Evolutionary conservation across 92 coral and sea anemone species (phyloP).

Genomic region (Galaxea fascicularis): DNA sequence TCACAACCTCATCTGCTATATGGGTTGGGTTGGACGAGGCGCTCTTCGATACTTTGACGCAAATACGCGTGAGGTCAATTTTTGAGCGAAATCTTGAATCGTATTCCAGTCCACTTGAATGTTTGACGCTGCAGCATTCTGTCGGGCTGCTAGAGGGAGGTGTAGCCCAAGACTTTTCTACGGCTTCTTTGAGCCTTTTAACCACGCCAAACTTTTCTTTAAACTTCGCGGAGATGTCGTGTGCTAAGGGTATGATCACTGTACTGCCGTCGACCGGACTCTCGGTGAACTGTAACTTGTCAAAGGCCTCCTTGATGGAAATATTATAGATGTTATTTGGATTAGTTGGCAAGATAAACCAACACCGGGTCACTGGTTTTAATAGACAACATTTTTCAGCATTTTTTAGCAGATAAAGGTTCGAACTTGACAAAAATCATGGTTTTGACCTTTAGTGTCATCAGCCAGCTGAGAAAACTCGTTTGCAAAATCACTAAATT

Average conservation of each 20-base stretch:
- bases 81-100: conserved; percentile 71
- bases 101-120: conserved; percentile 25
- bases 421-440: no score
- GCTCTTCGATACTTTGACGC: conserved; percentile 44
- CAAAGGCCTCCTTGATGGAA: conserved; percentile 50
- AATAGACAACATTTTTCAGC: no score
- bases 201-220: conserved; percentile 42
- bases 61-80: conserved; percentile 41
- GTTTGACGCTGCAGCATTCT: conserved; percentile 58
- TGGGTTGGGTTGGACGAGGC: conserved; percentile 23
- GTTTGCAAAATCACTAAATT: no score
- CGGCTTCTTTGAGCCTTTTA: conserved; percentile 32
- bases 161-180: conserved; percentile 54
- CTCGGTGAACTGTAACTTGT: conserved; percentile 47
- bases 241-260: conserved; percentile 35
- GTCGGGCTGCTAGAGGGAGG: conserved; percentile 19
- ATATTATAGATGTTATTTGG: neutral
- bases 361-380: no score
- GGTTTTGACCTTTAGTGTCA: no score
- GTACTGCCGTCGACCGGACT: conserved; percentile 40
- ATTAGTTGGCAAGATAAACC: no score
- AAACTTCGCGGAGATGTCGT: conserved; percentile 48
- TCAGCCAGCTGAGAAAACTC: no score
- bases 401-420: no score
- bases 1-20: conserved; percentile 39